Base-by-base conservation (phyloP, 2,113 vertebrate genomes). In the Nothobranchius kuhntae region DNA sequence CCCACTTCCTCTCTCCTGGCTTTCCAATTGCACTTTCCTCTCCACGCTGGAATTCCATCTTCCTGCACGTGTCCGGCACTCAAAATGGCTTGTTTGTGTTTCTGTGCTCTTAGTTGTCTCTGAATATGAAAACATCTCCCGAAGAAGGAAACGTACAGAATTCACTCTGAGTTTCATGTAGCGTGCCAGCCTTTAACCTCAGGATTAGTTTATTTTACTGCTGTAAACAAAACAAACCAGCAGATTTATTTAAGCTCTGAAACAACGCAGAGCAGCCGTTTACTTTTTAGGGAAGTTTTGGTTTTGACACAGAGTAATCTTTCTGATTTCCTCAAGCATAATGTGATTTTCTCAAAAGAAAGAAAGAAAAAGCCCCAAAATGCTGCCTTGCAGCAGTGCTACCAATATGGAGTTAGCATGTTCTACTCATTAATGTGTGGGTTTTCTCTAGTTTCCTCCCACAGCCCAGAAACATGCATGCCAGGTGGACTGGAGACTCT, bases 31-130 rank as follows among this genome's bases (percentile, higher is more conserved):
- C 81, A 80, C 76, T 72, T 77, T 80, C 67, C 69, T 78, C 53
- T 80, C 53, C 2, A 2, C 75, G 68, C 44, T 83, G 82, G 75
- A 86, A 87, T 88, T 85, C 53, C 62, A 81, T 70, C 82, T 50
- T 84, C 50, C 75, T 71, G 77, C 86, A 86, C 61, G 63, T 85
- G 82, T 75, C 77, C 44, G 11, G 53, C 60, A 53, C 64, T 75
- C 59, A 73, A 53, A 40, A 65, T 70, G 59, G 69, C 70, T 77
- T 44, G n/a, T 71, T 21, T 66, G 63, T 59, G 48, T 67, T 42
- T 66, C 52, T 42, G 35, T 50, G 62, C 12, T 17, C 14, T 54
- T 15, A 13, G 1, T n/a, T 9, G 53, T 55, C 45, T 68, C 13
- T 71, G 44, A 77, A 65, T 7, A 13, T 76, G 67, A 65, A 57